These are phyloP conservation scores for Formica exsecta DNA, from an alignment of 1,140 invertebrate species.

Conservation along the genomic window DNA sequence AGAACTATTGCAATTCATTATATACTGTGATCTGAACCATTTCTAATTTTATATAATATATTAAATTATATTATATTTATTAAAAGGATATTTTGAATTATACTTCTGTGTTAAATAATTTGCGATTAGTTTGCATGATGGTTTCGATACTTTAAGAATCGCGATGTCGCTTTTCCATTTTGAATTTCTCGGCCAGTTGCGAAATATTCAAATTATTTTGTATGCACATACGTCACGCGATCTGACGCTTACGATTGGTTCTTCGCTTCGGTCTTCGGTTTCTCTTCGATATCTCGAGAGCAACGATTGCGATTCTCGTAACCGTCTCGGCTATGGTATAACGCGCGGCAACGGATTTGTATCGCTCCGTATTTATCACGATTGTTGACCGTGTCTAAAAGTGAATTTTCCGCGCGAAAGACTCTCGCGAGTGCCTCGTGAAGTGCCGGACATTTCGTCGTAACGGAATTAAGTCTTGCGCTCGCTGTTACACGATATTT, in stretches of 20 bases:
- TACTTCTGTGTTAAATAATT: too few species aligned
- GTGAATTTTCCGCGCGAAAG: background rate
- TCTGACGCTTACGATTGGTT: background rate
- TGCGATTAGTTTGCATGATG: too few species aligned
- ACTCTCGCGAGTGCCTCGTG: background rate
- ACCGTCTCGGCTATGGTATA: background rate
- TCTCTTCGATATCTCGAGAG: background rate
- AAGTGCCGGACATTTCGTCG: background rate
- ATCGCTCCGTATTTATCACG: background rate
- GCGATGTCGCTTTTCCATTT: too few species aligned
- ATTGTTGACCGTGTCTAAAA: background rate
- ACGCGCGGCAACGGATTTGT: background rate
- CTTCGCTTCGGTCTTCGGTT: background rate
- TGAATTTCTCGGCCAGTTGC: background rate
- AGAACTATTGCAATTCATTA: background rate
- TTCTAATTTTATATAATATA: too few species aligned
- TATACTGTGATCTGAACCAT: too few species aligned
- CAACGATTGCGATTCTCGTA: conserved; percentile 21
- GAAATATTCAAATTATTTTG: too few species aligned
- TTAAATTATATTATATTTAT: too few species aligned
- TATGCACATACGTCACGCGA: background rate
- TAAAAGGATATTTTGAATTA: too few species aligned
- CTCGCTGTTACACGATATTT: background rate
- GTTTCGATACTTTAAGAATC: too few species aligned
- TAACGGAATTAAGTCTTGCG: background rate